Evolutionary conservation across 2,888 invertebrate genomes (phyloP), one percentile per base, ranked within the genome.

Genomic region (Metellina segmentata): DNA sequence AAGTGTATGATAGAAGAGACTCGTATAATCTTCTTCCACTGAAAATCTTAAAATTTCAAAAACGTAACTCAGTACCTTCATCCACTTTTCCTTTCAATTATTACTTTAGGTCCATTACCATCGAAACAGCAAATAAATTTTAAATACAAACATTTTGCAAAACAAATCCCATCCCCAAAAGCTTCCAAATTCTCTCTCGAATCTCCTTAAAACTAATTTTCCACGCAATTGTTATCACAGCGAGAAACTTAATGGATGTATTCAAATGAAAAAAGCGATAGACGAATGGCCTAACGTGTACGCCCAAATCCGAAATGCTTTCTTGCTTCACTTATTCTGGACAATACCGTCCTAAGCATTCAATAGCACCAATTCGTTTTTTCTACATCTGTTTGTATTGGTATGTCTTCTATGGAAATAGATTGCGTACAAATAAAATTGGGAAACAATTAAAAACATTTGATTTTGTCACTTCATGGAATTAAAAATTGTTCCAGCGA

Each of bases 321-420:
- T 71, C 34, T 72, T 71, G 19, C 70, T 49, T 82, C 20, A 72
- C 19, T 20, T 34, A 9, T 16, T 13, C 13, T 34, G 75, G 34
- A 13, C 19, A 13, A 13, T 51, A 82, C 72, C 72, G 52, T 82
- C 51, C 82, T 20, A 19, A 16, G 13, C 20, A 19, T 81, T 70
- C 49, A 49, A 81, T 69, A 70, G 70, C 70, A 69, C 49, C 48
- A 69, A 81, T 70, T 34, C 19, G 49, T 81, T 81, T 81, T 49
- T n/a, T 81, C n/a, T 51, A 49, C 70, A 48, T 70, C 70, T 77
- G 77, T 51, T n/a, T 7, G 51, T 16, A 77, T 77, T 77, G 51
- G n/a, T 19, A 51, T 77, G 77, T 49, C 77, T 52, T 77, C 77
- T 77, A 77, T 77, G 16, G 19, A 77, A 77, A 77, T 8, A 77